Evolutionary conservation across 2,113 vertebrate species (phyloP), one percentile per base, ranked within the genome.

Genomic region (Tragelaphus imberbis): DNA sequence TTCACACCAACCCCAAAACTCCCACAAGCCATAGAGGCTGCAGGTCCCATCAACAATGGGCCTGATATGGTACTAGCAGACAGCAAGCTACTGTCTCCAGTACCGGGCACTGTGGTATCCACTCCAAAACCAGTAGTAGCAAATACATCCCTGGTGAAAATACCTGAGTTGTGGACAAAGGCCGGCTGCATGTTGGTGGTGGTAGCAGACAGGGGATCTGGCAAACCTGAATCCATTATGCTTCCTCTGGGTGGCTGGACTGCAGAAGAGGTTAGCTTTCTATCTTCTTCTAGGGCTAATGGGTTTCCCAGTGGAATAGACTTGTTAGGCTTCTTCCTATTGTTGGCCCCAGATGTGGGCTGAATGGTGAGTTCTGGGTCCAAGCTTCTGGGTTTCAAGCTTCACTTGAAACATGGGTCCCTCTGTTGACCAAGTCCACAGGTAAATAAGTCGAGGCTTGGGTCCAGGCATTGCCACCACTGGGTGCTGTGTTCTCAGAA

Each of bases 221-320:
- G 96, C 10, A 97, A 99, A 0, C 97, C 84, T 16, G 98, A 92
- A 84, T 98, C 98, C 9, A 96, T 91, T 7, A 90, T 28, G 0
- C 98, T 98, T 68, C 98, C 98, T 1, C 99, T 99, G 0, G 93
- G 94, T 0, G 98, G 44, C 68, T 97, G 97, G 36, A 95, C 14
- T 47, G 6, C 1, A 7, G 28, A 16, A 81, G 7, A 23, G 3
- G 1, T 3, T 58, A 25, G 25, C 14, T 4, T 36, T 40, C 17
- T 3, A 11, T 11, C 58, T 0, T 65, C 7, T 0, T 88, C 33
- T 71, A 94, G 98, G 3, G 97, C 96, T 0, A 82, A 1, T 0
- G 99, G 36, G 1, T 97, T 94, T 30, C 99, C 99, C 0, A 99
- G 99, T 1, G 91, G 63, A 81, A 99, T 99, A 0, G 98, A 40